Conservation (phyloP, 2,113 vertebrate species). For the Cyanoramphus novaezelandiae region DNA sequence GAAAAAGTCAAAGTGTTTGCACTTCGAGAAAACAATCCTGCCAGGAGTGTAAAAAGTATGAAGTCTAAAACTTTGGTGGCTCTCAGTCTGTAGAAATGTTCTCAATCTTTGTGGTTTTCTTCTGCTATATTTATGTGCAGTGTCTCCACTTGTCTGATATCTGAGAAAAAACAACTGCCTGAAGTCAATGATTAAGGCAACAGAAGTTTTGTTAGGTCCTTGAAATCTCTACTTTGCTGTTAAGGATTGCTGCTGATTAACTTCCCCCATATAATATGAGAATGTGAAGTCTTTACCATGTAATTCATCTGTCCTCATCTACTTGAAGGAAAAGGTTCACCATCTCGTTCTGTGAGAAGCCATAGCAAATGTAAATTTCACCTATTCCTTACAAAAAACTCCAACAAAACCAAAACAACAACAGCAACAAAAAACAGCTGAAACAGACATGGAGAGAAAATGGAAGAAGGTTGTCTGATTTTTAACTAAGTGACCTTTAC, state of each 20-base stretch:
- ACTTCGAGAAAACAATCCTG: neutral
- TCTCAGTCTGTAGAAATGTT: neutral
- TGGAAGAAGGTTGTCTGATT: neutral
- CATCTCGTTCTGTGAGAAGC: neutral
- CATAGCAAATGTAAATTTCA: neutral
- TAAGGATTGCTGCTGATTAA: neutral
- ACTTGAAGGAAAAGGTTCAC: neutral
- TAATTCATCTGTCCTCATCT: neutral
- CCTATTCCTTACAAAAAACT: neutral
- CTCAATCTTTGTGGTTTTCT: neutral
- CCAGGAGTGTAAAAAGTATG: neutral
- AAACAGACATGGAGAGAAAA: neutral
- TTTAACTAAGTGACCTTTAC: slow-evolving; percentile 12
- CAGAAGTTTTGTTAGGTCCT: neutral
- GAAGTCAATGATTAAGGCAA: neutral
- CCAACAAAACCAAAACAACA: neutral
- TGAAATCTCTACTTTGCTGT: neutral
- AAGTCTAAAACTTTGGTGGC: neutral
- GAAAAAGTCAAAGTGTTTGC: neutral
- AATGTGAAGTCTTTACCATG: neutral
- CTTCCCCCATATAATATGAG: neutral
- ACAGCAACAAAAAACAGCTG: neutral
- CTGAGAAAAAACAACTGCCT: neutral
- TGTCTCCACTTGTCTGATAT: neutral
- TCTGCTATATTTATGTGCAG: neutral